Conservation (phyloP, 2,113 vertebrate genomes). For the Paedocypris sp. region DNA sequence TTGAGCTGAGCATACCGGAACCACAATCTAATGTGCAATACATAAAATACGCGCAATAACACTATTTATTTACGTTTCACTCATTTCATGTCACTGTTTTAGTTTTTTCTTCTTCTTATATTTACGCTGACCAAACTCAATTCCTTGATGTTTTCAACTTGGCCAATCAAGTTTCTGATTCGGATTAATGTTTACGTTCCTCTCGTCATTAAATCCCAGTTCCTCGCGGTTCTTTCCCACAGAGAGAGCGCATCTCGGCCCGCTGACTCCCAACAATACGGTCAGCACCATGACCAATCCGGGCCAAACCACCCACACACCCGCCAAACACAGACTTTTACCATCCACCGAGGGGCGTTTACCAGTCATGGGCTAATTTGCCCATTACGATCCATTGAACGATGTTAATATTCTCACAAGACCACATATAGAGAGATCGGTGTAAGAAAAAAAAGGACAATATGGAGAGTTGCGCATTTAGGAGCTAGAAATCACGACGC, state of each 20-base stretch:
- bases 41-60: too few species aligned
- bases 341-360: conserved; percentile 68
- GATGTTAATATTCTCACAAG: conserved; percentile 70
- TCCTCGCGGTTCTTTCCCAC: conserved; percentile 65
- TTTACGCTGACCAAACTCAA: too few species aligned
- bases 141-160: too few species aligned
- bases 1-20: too few species aligned
- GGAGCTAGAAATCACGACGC: background rate
- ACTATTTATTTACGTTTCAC: too few species aligned
- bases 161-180: too few species aligned
- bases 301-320: conserved; percentile 70
- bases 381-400: conserved; percentile 72
- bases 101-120: too few species aligned
- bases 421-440: conserved; percentile 67
- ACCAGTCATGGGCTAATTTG: conserved; percentile 86
- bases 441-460: conserved; percentile 46
- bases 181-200: too few species aligned
- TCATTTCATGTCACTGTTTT: too few species aligned
- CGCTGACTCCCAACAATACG: conserved; percentile 64
- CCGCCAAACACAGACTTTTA: conserved; percentile 59
- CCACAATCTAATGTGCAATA: too few species aligned
- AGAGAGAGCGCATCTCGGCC: conserved; percentile 62
- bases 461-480: background rate
- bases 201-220: background rate
- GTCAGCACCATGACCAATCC: conserved; percentile 79